These are phyloP conservation scores for Philaethria dido DNA, from an alignment of 2,888 invertebrate species.

Conservation along the genomic window DNA sequence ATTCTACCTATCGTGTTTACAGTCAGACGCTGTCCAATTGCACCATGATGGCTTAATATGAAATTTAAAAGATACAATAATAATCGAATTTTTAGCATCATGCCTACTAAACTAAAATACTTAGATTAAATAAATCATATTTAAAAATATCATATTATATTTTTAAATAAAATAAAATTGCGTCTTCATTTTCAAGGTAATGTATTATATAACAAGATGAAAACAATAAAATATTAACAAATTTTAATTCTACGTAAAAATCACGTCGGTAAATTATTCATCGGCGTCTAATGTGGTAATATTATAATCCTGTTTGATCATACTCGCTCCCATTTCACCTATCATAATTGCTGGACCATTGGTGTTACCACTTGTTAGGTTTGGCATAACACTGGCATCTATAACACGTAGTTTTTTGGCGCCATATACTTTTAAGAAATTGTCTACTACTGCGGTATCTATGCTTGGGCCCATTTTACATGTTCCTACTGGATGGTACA, in stretches of 20 bases:
- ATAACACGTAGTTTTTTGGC: constrained; percentile 86
- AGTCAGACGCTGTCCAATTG: too few species aligned
- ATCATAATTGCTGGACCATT: constrained; percentile 92
- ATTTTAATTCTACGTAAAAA: background rate
- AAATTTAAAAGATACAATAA: too few species aligned
- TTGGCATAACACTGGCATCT: constrained; percentile 91
- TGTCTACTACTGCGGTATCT: constrained; percentile 67
- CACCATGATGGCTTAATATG: too few species aligned
- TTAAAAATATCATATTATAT: too few species aligned
- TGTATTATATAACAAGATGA: background rate
- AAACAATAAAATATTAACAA: background rate
- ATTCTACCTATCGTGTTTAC: too few species aligned
- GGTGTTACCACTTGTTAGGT: constrained; percentile 89
- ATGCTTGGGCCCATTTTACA: constrained; percentile 80
- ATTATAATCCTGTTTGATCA: constrained; percentile 79
- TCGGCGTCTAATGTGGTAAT: background rate
- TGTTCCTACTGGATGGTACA: background rate
- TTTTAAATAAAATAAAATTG: background rate
- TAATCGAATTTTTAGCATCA: too few species aligned
- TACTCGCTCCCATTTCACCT: constrained; percentile 76
- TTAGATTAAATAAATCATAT: too few species aligned
- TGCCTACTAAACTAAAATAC: too few species aligned
- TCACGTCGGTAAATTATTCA: background rate
- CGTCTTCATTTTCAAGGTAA: background rate
- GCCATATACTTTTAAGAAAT: constrained; percentile 85